phyloP scores from a whole-genome alignment of 2,888 invertebrate species.

The Tethea ocularis region DNA sequence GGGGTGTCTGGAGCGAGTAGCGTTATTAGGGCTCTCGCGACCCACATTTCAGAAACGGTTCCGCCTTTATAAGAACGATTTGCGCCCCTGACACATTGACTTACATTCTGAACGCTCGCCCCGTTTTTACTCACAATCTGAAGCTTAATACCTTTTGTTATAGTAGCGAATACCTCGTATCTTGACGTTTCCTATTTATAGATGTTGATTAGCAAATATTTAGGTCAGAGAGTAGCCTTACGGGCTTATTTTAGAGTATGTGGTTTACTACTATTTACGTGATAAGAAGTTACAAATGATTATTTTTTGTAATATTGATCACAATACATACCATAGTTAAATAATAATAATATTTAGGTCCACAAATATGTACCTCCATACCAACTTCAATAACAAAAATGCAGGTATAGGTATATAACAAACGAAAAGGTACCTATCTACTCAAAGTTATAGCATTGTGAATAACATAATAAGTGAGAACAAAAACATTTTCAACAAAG shows the following conservation, averaged over 20 bases:
- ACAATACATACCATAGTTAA: no score
- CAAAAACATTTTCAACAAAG: neutral
- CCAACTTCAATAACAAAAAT: no score
- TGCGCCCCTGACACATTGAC: constrained; percentile 66
- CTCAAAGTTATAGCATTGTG: neutral
- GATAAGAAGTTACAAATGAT: neutral
- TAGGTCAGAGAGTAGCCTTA: no score
- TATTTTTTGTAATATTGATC: neutral
- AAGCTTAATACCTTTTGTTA: constrained; percentile 29
- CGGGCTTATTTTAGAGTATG: neutral
- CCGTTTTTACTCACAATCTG: constrained; percentile 36
- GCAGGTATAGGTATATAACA: no score
- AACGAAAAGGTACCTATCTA: no score
- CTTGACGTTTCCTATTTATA: neutral
- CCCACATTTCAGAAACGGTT: constrained; percentile 50
- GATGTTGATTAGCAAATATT: neutral
- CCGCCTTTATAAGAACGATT: constrained; percentile 31
- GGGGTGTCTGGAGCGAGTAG: neutral
- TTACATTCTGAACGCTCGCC: constrained; percentile 51
- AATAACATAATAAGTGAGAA: neutral
- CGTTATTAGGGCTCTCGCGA: constrained; percentile 34
- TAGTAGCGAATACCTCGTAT: constrained; percentile 2
- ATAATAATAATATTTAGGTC: no score
- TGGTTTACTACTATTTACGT: neutral
- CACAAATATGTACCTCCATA: no score